A percentile compares a stretch with the other conserved stretches of the same genome.
Conservation (phyloP, 2,888 invertebrate species). For the Rhagonycha lutea region DNA sequence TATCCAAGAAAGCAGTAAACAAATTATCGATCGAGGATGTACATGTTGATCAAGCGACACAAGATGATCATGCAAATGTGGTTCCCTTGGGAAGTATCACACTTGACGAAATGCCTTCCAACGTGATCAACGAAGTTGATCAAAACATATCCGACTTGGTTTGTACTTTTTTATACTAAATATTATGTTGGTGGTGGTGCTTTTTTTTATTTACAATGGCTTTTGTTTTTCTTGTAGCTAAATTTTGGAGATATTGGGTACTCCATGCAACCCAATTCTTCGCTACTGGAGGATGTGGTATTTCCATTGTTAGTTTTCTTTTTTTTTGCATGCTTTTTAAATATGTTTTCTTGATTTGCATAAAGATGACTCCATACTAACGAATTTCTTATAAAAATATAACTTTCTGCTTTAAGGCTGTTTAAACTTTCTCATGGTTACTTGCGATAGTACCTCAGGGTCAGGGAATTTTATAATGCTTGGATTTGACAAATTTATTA, state of each 20-base stretch:
- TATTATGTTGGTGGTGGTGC: not conserved
- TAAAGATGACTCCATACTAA: not conserved
- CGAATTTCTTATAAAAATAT: not conserved
- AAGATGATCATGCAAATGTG: not conserved
- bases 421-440: not conserved
- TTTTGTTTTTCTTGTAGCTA: not conserved
- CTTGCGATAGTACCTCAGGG: too few relatives aligned
- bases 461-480: too few relatives aligned
- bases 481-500: too few relatives aligned
- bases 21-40: not conserved
- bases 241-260: not conserved
- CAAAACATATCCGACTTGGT: not conserved
- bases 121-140: not conserved
- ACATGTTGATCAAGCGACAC: not conserved
- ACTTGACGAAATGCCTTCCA: not conserved
- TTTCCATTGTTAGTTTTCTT: not conserved
- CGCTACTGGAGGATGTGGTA: not conserved
- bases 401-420: not conserved
- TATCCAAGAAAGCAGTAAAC: not conserved
- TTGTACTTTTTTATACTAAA: not conserved
- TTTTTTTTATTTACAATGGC: not conserved
- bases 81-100: not conserved
- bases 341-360: not conserved
- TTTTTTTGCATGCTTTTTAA: not conserved
- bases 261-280: not conserved